A percentile compares a stretch with the other conserved stretches of the same genome.
These are phyloP conservation scores for Blera fallax DNA, from an alignment of 2,888 invertebrate genomes.

Conservation along the genomic window DNA sequence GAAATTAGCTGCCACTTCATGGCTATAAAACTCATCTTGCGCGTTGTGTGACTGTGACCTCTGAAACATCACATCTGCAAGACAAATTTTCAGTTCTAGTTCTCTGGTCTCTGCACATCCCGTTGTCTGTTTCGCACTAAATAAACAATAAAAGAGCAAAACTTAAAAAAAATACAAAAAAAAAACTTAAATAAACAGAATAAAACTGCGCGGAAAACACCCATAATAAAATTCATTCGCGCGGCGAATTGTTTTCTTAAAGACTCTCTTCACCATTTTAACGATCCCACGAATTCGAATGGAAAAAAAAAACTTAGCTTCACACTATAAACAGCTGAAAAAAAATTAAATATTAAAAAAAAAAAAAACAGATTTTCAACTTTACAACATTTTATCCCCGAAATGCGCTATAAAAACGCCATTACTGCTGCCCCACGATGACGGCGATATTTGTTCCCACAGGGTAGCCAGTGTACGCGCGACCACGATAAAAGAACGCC, in stretches of 20 bases:
- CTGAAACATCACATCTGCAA: conserved; percentile 28
- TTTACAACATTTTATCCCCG: conserved; percentile 56
- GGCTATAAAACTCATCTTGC: conserved; percentile 44
- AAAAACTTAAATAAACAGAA: conserved; percentile 60
- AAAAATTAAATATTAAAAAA: not conserved
- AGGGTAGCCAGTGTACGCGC: conserved; percentile 20
- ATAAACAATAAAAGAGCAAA: conserved; percentile 46
- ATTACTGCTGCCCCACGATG: conserved; percentile 18
- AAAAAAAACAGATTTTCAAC: conserved; percentile 26
- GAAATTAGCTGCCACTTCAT: conserved; percentile 34
- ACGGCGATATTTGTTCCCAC: conserved; percentile 27
- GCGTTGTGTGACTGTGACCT: conserved; percentile 22
- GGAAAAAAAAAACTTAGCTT: conserved; percentile 8
- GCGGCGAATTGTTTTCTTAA: conserved; percentile 55
- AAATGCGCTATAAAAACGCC: conserved; percentile 44
- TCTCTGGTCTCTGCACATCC: conserved; percentile 4
- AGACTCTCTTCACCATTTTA: conserved; percentile 35
- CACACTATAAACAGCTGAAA: conserved; percentile 45
- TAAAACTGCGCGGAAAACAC: conserved; percentile 63
- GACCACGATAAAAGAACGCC: conserved; percentile 56
- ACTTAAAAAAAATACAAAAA: not conserved
- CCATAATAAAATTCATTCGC: conserved; percentile 61
- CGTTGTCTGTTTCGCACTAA: conserved; percentile 26
- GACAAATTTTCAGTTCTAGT: conserved; percentile 24
- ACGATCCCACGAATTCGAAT: conserved; percentile 31